phyloP scores from a whole-genome alignment of 2,888 invertebrate genomes.

The Tortricodes alternella region DNA sequence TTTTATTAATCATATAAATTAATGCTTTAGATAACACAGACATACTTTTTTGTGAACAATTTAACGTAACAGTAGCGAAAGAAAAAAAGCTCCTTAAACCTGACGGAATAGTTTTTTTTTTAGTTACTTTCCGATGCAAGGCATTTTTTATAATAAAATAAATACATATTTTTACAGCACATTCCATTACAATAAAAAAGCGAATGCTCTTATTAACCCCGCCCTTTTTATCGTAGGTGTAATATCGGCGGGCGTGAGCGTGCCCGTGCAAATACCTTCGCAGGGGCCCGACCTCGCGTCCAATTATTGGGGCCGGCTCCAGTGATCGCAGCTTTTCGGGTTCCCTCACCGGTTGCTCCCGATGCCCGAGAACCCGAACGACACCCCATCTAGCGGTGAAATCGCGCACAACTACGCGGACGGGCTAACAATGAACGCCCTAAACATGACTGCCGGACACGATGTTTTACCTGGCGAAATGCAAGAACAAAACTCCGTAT shows the following conservation, averaged over 20 bases:
- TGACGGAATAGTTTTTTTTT: too few relatives aligned
- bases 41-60: too few relatives aligned
- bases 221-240: constrained; percentile 86
- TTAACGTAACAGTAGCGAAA: too few relatives aligned
- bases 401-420: constrained; percentile 78
- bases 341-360: constrained; percentile 89
- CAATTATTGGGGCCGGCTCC: constrained; percentile 95
- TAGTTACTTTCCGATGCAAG: too few relatives aligned
- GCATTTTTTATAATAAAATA: too few relatives aligned
- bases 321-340: constrained; percentile 96
- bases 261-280: constrained; percentile 95
- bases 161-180: background rate
- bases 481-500: constrained; percentile 68
- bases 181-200: background rate
- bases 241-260: constrained; percentile 95
- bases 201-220: constrained; percentile 22
- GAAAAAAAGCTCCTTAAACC: too few relatives aligned
- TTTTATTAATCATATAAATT: too few relatives aligned
- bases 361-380: constrained; percentile 84
- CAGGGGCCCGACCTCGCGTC: constrained; percentile 90
- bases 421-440: constrained; percentile 71
- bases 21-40: too few relatives aligned
- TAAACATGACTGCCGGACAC: constrained; percentile 81
- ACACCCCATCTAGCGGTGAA: constrained; percentile 75
- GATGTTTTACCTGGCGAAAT: constrained; percentile 71